Conservation (phyloP, 2,113 vertebrate species). For the Melanocharis versteri region DNA sequence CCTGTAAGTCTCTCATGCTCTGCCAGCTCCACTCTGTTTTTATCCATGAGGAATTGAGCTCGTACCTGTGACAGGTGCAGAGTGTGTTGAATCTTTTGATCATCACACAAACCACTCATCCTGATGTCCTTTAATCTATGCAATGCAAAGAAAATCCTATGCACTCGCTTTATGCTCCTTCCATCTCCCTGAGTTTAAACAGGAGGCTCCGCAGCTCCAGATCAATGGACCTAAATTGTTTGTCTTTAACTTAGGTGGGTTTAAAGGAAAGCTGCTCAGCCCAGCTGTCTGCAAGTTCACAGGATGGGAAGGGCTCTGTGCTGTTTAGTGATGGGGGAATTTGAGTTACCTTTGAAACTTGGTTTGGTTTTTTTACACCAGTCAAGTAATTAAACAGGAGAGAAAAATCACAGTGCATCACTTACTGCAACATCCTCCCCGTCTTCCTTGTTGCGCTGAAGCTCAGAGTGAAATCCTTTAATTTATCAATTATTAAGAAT, state of each 20-base stretch:
- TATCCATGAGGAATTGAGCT: slow-evolving; percentile 55
- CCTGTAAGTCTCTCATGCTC: slow-evolving; percentile 51
- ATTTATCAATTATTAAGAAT: not conserved
- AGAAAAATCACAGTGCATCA: not conserved
- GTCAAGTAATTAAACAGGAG: slow-evolving; percentile 35
- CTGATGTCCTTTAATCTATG: slow-evolving; percentile 68
- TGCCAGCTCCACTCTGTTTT: slow-evolving; percentile 60
- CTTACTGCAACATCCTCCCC: not conserved
- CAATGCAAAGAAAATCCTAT: slow-evolving; percentile 47
- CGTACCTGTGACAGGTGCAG: slow-evolving; percentile 66
- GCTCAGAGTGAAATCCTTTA: not conserved
- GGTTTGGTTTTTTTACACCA: slow-evolving; percentile 18
- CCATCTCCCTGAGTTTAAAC: slow-evolving; percentile 35
- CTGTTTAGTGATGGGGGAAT: not conserved
- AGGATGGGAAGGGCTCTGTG: slow-evolving; percentile 21
- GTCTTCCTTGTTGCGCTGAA: not conserved
- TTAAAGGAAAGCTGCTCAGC: slow-evolving; percentile 59
- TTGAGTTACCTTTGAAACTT: slow-evolving; percentile 31
- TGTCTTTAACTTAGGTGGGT: slow-evolving; percentile 56
- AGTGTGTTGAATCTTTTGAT: slow-evolving; percentile 66
- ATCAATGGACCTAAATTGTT: slow-evolving; percentile 69
- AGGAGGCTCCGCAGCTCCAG: slow-evolving; percentile 44
- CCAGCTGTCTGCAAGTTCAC: slow-evolving; percentile 45
- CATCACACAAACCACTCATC: slow-evolving; percentile 61
- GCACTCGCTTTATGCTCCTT: slow-evolving; percentile 31